These are phyloP conservation scores for Suncus etruscus DNA, from an alignment of 2,113 vertebrate genomes.

Conservation along the genomic window DNA sequence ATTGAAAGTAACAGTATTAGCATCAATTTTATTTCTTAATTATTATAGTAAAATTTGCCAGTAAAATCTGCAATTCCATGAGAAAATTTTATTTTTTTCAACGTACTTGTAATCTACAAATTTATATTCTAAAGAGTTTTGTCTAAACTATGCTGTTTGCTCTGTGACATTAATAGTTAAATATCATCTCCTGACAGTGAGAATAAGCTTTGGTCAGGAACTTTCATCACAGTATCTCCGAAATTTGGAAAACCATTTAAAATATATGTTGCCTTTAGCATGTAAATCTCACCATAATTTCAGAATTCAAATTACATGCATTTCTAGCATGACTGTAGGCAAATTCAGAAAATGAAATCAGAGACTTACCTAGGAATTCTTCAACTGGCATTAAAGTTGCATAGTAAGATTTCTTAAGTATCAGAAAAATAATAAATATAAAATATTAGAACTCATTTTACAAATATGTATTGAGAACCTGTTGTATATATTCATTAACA, in stretches of 20 bases:
- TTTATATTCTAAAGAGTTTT: constrained; percentile 32
- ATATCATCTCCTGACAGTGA: background rate
- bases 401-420: background rate
- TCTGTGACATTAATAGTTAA: constrained; percentile 42
- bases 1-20: background rate
- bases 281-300: background rate
- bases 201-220: background rate
- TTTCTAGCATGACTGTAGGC: background rate
- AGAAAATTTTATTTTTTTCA: background rate
- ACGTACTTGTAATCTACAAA: background rate
- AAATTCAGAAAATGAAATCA: background rate
- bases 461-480: background rate
- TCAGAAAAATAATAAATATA: background rate
- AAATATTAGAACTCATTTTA: background rate
- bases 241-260: background rate
- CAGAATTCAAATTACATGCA: background rate
- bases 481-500: background rate
- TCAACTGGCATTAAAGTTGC: background rate
- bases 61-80: background rate
- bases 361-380: background rate
- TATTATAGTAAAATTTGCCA: background rate
- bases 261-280: background rate
- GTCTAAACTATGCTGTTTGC: background rate
- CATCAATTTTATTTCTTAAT: background rate
- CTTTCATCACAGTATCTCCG: constrained; percentile 8